Base-by-base conservation (phyloP, 2,888 invertebrate species). In the Dendrolimus pini region DNA sequence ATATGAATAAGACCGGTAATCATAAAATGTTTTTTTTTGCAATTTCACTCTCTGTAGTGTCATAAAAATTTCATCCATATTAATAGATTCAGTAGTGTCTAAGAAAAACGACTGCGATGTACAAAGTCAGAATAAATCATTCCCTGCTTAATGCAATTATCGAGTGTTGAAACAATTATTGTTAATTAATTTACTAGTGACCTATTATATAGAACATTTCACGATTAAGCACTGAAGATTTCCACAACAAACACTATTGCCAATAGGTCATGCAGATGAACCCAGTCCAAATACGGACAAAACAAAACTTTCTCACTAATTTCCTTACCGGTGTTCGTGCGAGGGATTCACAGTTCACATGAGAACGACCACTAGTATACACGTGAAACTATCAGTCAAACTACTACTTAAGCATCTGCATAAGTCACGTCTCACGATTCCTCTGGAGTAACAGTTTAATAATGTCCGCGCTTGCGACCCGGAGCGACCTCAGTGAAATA, bases 371-470 rank as follows among this genome's bases (percentile, higher is more conserved):
- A 47, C 47, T 47, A 47, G 76, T 74, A 79, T 81, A 84, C 85
- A 85, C 83, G 83, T 83, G 82, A 80, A 83, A 80, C 86, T 80
- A 89, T 90, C 88, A 82, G 88, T 90, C 89, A 89, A 88, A 86
- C 81, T 74, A 86, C 81, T 74, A 82, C 84, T 89, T 86, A 85
- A 87, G 86, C 83, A 88, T 89, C 85, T 85, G 83, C 89, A 89
- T 89, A 89, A 89, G 88, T 89, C 89, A 90, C 89, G 89, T 82
- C 78, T 83, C 85, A 84, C 85, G 87, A 86, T 77, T 83, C 80
- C 72, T 77, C 75, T 80, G 68, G 74, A 80, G 83, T 86, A 88
- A 88, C 89, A 88, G 89, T 89, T 89, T 90, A 89, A 89, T 89
- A 89, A 89, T 85, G 89, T 89, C 89, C 89, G 88, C 83, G 73